phyloP scores from a whole-genome alignment of 2,888 invertebrate genomes.

The Nemapogon koenigi region DNA sequence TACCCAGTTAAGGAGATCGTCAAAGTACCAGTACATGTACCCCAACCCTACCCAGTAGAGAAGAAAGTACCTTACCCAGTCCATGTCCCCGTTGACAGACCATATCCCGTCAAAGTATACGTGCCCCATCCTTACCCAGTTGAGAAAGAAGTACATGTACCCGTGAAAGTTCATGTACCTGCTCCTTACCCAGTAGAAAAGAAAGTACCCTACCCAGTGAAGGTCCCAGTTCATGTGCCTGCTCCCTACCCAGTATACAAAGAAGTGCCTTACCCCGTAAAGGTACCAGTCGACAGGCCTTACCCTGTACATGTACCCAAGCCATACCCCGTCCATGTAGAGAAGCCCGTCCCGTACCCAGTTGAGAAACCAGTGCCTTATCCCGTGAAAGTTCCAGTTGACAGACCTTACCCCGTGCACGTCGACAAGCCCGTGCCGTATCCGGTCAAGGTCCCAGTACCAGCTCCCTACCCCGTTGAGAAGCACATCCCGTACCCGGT shows the following conservation, averaged over 20 bases:
- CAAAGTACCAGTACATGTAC: slow-evolving; percentile 68
- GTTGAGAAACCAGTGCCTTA: slow-evolving; percentile 66
- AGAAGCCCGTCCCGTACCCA: slow-evolving; percentile 66
- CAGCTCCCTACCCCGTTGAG: slow-evolving; percentile 69
- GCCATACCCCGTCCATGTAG: slow-evolving; percentile 66
- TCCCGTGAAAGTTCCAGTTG: slow-evolving; percentile 68
- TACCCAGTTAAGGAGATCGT: slow-evolving; percentile 70
- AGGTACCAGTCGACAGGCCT: slow-evolving; percentile 70
- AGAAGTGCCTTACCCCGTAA: slow-evolving; percentile 65
- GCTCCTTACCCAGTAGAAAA: slow-evolving; percentile 74
- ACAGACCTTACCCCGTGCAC: slow-evolving; percentile 60
- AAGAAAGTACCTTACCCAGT: slow-evolving; percentile 64
- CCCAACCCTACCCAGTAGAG: slow-evolving; percentile 75
- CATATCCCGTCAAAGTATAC: slow-evolving; percentile 56
- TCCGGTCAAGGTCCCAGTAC: slow-evolving; percentile 71
- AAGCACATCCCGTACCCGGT: slow-evolving; percentile 70
- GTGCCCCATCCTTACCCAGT: slow-evolving; percentile 67
- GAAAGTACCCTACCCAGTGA: slow-evolving; percentile 70
- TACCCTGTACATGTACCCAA: slow-evolving; percentile 69
- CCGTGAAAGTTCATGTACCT: slow-evolving; percentile 72
- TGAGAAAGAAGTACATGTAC: slow-evolving; percentile 68
- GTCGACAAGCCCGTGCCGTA: slow-evolving; percentile 51
- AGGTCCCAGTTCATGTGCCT: slow-evolving; percentile 67
- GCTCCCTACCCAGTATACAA: slow-evolving; percentile 65
- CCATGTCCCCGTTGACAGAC: slow-evolving; percentile 58